These are phyloP conservation scores for Anoplophora glabripennis DNA, from an alignment of 1,140 invertebrate species.

Conservation along the genomic window DNA sequence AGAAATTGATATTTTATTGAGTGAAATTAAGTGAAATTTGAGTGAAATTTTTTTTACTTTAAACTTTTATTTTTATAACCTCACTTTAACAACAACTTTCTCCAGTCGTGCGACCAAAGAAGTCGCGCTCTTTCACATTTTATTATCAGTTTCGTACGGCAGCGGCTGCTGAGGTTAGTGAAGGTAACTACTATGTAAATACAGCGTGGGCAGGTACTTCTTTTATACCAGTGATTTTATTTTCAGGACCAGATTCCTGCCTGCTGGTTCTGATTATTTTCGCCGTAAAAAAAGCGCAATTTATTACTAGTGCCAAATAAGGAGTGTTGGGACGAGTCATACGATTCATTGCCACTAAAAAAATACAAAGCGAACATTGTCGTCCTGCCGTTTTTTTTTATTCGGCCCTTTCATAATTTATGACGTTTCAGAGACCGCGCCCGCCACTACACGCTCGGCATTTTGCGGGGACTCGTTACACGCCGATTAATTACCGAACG, in stretches of 20 bases:
- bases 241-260: slow-evolving; percentile 18
- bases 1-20: no score
- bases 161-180: background rate
- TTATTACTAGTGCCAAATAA: slow-evolving; percentile 25
- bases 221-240: slow-evolving; percentile 16
- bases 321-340: slow-evolving; percentile 22
- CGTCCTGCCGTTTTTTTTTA: slow-evolving; percentile 19
- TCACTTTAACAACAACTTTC: no score
- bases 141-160: background rate
- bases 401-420: slow-evolving; percentile 59
- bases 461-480: slow-evolving; percentile 6
- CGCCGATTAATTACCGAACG: slow-evolving; percentile 8
- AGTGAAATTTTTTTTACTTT: no score
- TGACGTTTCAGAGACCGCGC: slow-evolving; percentile 38
- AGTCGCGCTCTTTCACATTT: no score
- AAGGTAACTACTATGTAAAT: slow-evolving; percentile 19
- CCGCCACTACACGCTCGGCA: slow-evolving; percentile 4
- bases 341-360: slow-evolving; percentile 25
- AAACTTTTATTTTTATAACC: no score
- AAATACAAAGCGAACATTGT: slow-evolving; percentile 19
- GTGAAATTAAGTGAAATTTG: no score
- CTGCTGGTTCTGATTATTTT: slow-evolving; percentile 27
- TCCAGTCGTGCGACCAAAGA: no score
- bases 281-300: slow-evolving; percentile 22
- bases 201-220: slow-evolving; percentile 7